Percentiles rank a stretch among this genome's conserved stretches.
Conservation (phyloP, 2,113 vertebrate genomes). For the Thalassarche chlororhynchos region DNA sequence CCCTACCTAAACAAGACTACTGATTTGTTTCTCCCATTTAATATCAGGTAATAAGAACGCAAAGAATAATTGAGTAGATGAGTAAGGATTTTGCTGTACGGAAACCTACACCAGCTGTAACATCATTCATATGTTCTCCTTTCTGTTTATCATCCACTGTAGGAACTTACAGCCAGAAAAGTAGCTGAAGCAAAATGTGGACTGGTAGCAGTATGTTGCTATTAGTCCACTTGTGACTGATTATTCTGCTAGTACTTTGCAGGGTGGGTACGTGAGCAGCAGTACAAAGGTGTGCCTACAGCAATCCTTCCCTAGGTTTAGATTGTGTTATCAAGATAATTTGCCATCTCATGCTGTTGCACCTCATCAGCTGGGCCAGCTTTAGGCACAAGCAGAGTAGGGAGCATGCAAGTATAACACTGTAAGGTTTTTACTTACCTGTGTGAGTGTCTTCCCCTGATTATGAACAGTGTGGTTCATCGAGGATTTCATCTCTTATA, state of each 20-base stretch:
- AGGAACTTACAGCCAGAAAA: not conserved
- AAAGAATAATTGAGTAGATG: not conserved
- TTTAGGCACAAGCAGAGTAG: not conserved
- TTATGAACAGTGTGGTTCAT: not conserved
- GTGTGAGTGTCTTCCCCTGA: not conserved
- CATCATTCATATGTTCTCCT: not conserved
- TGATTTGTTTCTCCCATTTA: not conserved
- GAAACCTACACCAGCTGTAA: not conserved
- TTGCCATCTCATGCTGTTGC: not conserved
- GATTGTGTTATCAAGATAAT: not conserved
- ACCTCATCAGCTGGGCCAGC: not conserved
- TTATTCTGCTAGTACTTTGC: not conserved
- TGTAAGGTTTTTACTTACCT: not conserved
- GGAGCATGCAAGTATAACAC: not conserved
- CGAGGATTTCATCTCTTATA: not conserved
- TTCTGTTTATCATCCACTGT: not conserved
- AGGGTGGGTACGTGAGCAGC: not conserved
- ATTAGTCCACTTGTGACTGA: not conserved
- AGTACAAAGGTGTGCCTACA: not conserved
- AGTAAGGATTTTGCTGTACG: not conserved
- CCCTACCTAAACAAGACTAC: not conserved
- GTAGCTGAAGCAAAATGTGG: not conserved
- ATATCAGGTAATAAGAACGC: not conserved
- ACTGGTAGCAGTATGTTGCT: not conserved
- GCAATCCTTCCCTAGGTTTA: not conserved